Evolutionary conservation across 2,113 vertebrate species (phyloP).

Genomic region (Alligator mississippiensis): DNA sequence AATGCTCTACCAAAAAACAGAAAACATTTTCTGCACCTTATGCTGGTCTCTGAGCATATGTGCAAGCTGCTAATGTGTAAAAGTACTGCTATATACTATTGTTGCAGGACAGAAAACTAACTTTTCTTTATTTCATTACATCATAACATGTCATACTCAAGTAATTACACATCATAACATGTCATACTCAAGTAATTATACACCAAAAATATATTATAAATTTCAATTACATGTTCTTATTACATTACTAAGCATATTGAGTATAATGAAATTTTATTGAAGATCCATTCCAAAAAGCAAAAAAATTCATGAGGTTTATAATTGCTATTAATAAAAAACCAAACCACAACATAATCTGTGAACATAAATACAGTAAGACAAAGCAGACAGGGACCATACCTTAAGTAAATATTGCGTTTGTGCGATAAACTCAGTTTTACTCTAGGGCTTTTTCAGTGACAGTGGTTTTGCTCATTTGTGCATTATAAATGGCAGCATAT

Average conservation of each 20-base stretch:
- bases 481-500: neutral
- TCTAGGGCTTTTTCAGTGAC: neutral
- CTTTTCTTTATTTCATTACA: neutral
- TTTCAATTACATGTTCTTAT: neutral
- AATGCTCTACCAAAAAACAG: slow-evolving; percentile 4
- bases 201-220: neutral
- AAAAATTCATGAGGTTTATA: neutral
- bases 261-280: neutral
- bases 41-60: neutral
- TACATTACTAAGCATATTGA: neutral
- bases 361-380: neutral
- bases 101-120: neutral
- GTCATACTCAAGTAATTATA: neutral
- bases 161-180: neutral
- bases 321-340: neutral
- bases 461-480: neutral
- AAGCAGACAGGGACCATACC: neutral
- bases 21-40: neutral
- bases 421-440: neutral
- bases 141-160: neutral
- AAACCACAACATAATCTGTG: neutral
- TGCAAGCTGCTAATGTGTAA: neutral
- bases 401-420: neutral
- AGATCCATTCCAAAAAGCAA: neutral
- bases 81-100: neutral